These are phyloP conservation scores for Toxostoma redivivum DNA, from an alignment of 2,113 vertebrate species.

Conservation along the genomic window DNA sequence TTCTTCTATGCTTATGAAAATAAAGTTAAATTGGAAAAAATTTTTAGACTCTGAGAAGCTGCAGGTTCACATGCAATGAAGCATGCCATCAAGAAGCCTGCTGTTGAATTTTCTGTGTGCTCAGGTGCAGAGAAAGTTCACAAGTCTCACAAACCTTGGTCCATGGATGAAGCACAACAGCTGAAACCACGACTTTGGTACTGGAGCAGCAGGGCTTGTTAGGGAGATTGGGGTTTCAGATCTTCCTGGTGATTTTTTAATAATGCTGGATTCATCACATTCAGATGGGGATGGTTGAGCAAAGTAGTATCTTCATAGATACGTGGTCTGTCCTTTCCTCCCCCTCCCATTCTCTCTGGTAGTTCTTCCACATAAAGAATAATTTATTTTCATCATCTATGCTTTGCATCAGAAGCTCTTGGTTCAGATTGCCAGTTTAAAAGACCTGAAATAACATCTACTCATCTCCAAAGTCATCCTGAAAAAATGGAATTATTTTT, in stretches of 20 bases:
- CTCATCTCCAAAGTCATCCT: neutral
- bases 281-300: neutral
- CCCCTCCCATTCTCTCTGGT: neutral
- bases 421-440: neutral
- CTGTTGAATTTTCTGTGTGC: neutral
- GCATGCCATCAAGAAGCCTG: accelerated
- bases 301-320: neutral
- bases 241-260: neutral
- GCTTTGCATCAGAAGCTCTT: neutral
- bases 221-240: neutral
- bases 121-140: neutral
- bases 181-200: neutral
- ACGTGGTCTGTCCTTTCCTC: neutral
- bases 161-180: neutral
- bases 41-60: neutral
- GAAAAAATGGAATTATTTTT: neutral
- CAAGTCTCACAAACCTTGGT: neutral
- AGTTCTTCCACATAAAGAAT: neutral
- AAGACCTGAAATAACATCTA: neutral
- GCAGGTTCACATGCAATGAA: neutral
- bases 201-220: neutral
- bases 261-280: neutral
- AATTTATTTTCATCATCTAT: neutral
- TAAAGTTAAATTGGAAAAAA: neutral
- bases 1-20: neutral